Evolutionary conservation across 2,888 invertebrate genomes (phyloP), one percentile per base, ranked within the genome.

Genomic region (Heliconius sara): DNA sequence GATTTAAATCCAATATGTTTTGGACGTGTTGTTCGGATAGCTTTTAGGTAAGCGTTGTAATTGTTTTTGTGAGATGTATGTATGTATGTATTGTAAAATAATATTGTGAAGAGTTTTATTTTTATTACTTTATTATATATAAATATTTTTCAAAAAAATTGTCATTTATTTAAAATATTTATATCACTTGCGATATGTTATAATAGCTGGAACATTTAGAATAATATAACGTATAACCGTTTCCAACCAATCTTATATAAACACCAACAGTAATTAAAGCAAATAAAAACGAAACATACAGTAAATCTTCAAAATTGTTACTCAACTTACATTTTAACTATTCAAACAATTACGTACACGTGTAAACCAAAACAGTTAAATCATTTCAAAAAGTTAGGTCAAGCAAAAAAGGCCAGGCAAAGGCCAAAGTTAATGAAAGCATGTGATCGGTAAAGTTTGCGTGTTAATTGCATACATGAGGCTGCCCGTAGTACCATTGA

Each of bases 381-480:
- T 47, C 25, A 47, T 70, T 43, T 25, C 7, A 70, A 70, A 65
- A 43, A 25, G 43, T 43, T 60, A n/a, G n/a, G 60, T n/a, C 22
- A n/a, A 30, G 30, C 67, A 73, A 75, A 74, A 34, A 70, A 79
- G 63, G 47, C 60, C 47, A 68, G 78, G 70, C 68, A 79, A 70
- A 75, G 68, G 70, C 73, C 75, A 67, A 65, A 70, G 84, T 87
- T 89, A 91, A 89, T 89, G 87, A 87, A 87, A 88, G 86, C 86
- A 86, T 86, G 86, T 89, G 89, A 90, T 90, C 90, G 88, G 88
- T 86, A 90, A 91, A 91, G 89, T 89, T 91, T 80, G 83, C 84
- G 87, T 87, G 89, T 91, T 92, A 93, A 92, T 92, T 92, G 89
- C 88, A 86, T 90, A 90, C 80, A 82, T 89, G 88, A 86, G 84